Conservation (phyloP, 2,888 invertebrate species). For the Yponomeuta cagnagella region DNA sequence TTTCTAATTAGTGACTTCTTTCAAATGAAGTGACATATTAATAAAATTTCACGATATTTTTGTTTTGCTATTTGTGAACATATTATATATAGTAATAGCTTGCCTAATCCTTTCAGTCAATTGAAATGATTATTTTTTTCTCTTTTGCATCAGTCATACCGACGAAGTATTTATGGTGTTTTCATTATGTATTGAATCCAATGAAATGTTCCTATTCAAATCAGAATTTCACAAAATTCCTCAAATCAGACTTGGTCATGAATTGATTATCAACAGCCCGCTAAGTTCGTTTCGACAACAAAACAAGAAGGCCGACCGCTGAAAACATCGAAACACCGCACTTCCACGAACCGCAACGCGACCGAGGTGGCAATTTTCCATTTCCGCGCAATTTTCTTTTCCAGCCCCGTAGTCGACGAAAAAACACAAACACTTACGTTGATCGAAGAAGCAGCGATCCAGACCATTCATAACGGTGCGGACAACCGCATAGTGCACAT, state of each 20-base stretch:
- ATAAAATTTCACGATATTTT: too few relatives aligned
- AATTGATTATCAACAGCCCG: neutral
- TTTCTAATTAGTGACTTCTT: too few relatives aligned
- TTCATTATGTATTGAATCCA: too few relatives aligned
- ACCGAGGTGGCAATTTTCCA: constrained; percentile 41
- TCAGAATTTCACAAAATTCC: too few relatives aligned
- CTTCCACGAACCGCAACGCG: constrained; percentile 49
- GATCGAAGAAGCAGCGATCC: constrained; percentile 75
- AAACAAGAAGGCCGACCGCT: constrained; percentile 26
- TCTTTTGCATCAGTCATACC: too few relatives aligned
- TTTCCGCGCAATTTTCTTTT: constrained; percentile 38
- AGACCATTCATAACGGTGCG: constrained; percentile 73
- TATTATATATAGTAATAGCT: too few relatives aligned
- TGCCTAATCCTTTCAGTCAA: too few relatives aligned
- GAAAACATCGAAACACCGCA: constrained; percentile 19
- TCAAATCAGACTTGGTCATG: neutral
- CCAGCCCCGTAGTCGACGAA: constrained; percentile 23
- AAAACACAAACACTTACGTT: constrained; percentile 67
- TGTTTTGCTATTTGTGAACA: too few relatives aligned
- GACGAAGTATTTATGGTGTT: too few relatives aligned
- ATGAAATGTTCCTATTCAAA: too few relatives aligned
- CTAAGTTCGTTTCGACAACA: neutral
- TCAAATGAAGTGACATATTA: too few relatives aligned
- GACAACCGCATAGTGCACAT: constrained; percentile 71
- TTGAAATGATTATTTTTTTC: too few relatives aligned